These are phyloP conservation scores for Uromys caudimaculatus DNA, from an alignment of 2,797 vertebrate genomes.

Conservation along the genomic window DNA sequence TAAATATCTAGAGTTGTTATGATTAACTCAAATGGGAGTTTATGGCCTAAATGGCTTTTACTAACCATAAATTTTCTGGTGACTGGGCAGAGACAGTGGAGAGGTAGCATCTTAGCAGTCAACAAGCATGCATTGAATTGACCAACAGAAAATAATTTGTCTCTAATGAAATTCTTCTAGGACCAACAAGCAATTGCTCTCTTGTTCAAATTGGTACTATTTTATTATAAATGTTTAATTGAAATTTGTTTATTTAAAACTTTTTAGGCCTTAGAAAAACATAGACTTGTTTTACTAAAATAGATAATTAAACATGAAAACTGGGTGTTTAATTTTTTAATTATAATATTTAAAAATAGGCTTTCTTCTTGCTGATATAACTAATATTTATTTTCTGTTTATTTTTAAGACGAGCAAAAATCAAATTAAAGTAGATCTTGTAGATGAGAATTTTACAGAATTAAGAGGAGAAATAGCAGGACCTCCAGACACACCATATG, in stretches of 20 bases:
- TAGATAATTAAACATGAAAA: conserved; percentile 65
- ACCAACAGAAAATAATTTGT: conserved; percentile 52
- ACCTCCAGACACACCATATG: conserved; percentile 98
- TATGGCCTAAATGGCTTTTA: conserved; percentile 53
- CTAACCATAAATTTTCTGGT: conserved; percentile 52
- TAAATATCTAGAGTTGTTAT: conserved; percentile 23
- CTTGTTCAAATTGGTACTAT: conserved; percentile 56
- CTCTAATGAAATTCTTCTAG: conserved; percentile 31
- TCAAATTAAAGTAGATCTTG: conserved; percentile 99
- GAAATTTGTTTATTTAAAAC: conserved; percentile 61
- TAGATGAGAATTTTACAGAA: conserved; percentile 99
- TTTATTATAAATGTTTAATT: conserved; percentile 63
- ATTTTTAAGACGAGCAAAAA: conserved; percentile 98
- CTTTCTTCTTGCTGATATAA: conserved; percentile 77
- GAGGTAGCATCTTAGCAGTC: neutral
- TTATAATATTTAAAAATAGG: conserved; percentile 69
- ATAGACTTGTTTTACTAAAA: conserved; percentile 55
- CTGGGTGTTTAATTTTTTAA: conserved; percentile 59
- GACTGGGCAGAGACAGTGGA: conserved; percentile 22
- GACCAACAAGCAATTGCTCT: conserved; percentile 46
- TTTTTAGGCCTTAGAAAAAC: conserved; percentile 54
- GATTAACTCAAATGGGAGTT: conserved; percentile 38
- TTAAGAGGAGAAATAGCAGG: conserved; percentile 99
- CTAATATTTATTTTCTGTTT: conserved; percentile 89
- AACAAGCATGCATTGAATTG: neutral